Conservation (phyloP, 1,140 invertebrate species). For the Archegozetes longisetosus region DNA sequence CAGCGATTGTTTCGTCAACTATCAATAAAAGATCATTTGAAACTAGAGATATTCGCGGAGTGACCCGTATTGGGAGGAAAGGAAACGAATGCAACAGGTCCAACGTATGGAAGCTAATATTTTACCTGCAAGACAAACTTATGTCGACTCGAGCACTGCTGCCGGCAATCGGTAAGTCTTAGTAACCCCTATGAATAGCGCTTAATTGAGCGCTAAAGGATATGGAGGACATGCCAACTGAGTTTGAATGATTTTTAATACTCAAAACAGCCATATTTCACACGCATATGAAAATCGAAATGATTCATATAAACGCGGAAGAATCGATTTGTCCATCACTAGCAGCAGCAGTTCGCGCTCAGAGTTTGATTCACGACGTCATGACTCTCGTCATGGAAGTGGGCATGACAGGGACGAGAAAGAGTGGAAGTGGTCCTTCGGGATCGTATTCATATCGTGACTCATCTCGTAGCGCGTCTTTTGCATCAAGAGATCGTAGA, state of each 20-base stretch:
- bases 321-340: background rate
- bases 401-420: slow-evolving; percentile 5
- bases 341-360: background rate
- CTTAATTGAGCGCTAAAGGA: background rate
- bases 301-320: background rate
- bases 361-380: background rate
- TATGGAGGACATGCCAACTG: background rate
- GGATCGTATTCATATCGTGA: background rate
- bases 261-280: background rate
- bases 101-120: background rate
- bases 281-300: background rate
- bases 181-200: too few relatives aligned
- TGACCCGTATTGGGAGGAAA: slow-evolving; percentile 16
- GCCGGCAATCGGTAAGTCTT: background rate
- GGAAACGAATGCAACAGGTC: slow-evolving; percentile 10
- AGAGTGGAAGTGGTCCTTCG: background rate
- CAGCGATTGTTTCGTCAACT: background rate
- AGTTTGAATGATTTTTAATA: slow-evolving; percentile 3
- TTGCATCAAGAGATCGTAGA: slow-evolving; percentile 4
- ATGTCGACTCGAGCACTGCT: background rate
- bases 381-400: background rate
- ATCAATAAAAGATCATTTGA: background rate
- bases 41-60: background rate
- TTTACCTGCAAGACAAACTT: background rate
- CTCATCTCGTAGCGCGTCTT: background rate